Conservation (phyloP, 2,113 vertebrate genomes). For the Siphamia tubifer region DNA sequence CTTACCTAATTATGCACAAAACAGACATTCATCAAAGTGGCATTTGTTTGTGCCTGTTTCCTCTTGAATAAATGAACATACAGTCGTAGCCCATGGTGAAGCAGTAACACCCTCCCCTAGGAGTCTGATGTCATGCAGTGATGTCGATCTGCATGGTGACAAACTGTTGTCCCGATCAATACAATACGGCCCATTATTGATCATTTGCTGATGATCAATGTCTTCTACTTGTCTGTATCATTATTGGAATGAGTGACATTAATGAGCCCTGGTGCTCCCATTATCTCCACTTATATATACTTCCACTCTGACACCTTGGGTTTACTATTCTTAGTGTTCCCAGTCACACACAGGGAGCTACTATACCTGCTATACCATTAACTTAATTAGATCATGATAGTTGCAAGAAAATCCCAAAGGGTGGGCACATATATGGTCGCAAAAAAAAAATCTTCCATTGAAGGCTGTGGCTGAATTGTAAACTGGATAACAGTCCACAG, state of each 20-base stretch:
- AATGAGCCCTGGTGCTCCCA: conserved; percentile 53
- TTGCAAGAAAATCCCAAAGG: not conserved
- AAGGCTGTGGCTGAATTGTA: conserved; percentile 33
- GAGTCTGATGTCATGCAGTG: conserved; percentile 36
- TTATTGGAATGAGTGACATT: conserved; percentile 48
- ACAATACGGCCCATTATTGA: conserved; percentile 65
- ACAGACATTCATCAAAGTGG: conserved; percentile 67
- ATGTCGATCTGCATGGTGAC: conserved; percentile 47
- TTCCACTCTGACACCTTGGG: not conserved
- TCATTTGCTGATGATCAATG: conserved; percentile 66
- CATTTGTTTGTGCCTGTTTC: conserved; percentile 61
- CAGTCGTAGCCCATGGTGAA: conserved; percentile 42
- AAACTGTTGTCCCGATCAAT: conserved; percentile 65
- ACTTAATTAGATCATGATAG: conserved; percentile 29
- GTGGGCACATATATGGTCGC: not conserved
- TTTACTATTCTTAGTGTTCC: not conserved
- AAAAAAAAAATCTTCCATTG: conserved; percentile 16
- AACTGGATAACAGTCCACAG: conserved; percentile 45
- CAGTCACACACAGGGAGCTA: not conserved
- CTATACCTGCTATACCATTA: conserved; percentile 18
- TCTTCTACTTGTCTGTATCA: conserved; percentile 55
- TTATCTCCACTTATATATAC: conserved; percentile 31
- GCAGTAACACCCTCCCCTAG: conserved; percentile 32
- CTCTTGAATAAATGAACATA: conserved; percentile 56
- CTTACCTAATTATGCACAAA: conserved; percentile 72